Evolutionary conservation across 2,113 vertebrate genomes (phyloP).

Genomic region (Ahaetulla prasina): DNA sequence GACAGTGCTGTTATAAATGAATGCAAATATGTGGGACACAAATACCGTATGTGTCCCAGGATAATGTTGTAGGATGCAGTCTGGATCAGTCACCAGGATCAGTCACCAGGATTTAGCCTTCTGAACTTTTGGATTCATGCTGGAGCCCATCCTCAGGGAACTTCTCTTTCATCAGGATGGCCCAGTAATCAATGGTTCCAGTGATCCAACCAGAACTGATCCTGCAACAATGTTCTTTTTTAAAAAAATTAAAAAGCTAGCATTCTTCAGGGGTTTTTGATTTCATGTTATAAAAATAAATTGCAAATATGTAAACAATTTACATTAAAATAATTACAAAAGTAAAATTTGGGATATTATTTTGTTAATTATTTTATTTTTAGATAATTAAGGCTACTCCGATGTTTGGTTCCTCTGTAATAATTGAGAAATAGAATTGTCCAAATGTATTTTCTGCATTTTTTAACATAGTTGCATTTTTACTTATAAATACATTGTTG

Average conservation of each 20-base stretch:
- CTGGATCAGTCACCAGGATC: too few relatives aligned
- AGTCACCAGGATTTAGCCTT: too few relatives aligned
- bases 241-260: neutral
- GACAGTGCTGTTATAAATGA: neutral
- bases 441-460: neutral
- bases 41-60: too few relatives aligned
- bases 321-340: neutral
- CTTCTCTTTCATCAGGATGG: too few relatives aligned
- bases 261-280: neutral
- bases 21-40: too few relatives aligned
- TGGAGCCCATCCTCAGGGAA: too few relatives aligned
- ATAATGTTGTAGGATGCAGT: too few relatives aligned
- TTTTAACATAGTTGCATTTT: neutral
- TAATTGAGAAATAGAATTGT: neutral
- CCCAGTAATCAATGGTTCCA: too few relatives aligned
- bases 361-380: neutral
- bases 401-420: neutral
- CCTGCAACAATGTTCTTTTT: neutral
- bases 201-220: too few relatives aligned
- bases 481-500: neutral
- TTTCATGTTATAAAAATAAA: neutral
- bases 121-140: too few relatives aligned
- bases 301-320: neutral
- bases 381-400: neutral
- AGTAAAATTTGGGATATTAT: neutral